phyloP scores from a whole-genome alignment of 1,140 invertebrate genomes.

The Hyphantria cunea region DNA sequence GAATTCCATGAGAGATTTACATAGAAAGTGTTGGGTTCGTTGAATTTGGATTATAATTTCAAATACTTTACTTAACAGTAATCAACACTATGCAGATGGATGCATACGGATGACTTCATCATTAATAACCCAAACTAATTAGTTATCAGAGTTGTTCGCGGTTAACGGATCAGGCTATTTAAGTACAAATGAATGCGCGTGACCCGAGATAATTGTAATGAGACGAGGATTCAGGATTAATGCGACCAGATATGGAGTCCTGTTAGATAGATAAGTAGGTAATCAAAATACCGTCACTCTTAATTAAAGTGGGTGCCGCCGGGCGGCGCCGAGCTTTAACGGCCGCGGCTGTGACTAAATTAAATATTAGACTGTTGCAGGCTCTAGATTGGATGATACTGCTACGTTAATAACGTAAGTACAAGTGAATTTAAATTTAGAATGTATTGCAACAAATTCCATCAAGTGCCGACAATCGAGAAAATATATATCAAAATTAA shows the following conservation, averaged over 20 bases:
- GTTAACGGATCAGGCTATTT: constrained; percentile 44
- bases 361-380: constrained; percentile 5
- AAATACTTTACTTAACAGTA: not conserved
- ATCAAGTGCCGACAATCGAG: too few relatives aligned
- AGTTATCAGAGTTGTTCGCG: constrained; percentile 38
- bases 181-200: constrained; percentile 50
- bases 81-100: too few relatives aligned
- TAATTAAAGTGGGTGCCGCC: constrained; percentile 56
- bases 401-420: not conserved
- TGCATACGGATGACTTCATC: constrained; percentile 11
- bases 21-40: not conserved
- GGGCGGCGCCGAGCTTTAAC: constrained; percentile 28
- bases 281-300: constrained; percentile 74
- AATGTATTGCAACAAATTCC: too few relatives aligned
- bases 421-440: too few relatives aligned
- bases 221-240: constrained; percentile 55
- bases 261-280: constrained; percentile 64
- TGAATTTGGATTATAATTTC: not conserved
- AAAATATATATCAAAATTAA: too few relatives aligned
- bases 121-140: constrained; percentile 23
- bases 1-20: constrained; percentile 18
- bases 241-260: constrained; percentile 46
- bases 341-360: constrained; percentile 14
- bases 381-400: not conserved
- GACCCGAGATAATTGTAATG: constrained; percentile 55